Base-by-base conservation (phyloP, 1,140 invertebrate genomes). In the Venustaconcha ellipsiformis region DNA sequence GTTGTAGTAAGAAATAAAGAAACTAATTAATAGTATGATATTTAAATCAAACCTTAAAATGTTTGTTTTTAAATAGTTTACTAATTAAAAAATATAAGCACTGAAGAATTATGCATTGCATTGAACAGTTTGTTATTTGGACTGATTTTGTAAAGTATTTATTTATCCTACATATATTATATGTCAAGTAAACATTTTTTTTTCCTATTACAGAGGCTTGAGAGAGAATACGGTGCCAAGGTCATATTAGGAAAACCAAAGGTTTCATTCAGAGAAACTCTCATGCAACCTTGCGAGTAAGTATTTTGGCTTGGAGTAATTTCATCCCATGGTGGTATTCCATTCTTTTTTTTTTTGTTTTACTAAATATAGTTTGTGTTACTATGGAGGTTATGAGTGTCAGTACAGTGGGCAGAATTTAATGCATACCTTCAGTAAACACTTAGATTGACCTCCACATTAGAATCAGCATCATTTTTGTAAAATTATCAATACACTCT, bases 241-340 rank as follows among this genome's bases (percentile, higher is more conserved):
- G 95, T 99, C 17, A 91, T 94, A 30, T 90, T 99, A 78, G 98
- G 99, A 11, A 99, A 98, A 90, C 99, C 99, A 8, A 99, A 99
- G 89, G 99, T 99, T 5, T 94, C 99, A 0, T 98, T 97, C 84
- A 84, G 90, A 73, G 92, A 92, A 81, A 85, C 87, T n/a, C 70
- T 92, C 4, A 48, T 85, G 2, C 67, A 80, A n/a, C 84, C 86
- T 30, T 83, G 85, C 58, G 82, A 87, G 91, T 92, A 82, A 86
- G 87, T 87, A 64, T 26, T 67, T 13, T 57, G 13, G 18, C 62
- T 74, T 48, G 8, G 4, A 48, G 37, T 8, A 11, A 48, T 48
- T 48, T 48, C 37, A 48, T 48, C 37, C 37, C 37, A 48, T 48
- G 6, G 11, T 48, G 37, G 37, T 48, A 48, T 48, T 48, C 37